Evolutionary conservation across 2,113 vertebrate species (phyloP), one percentile per base, ranked within the genome.

Genomic region (Rhinolophus ferrumequinum): DNA sequence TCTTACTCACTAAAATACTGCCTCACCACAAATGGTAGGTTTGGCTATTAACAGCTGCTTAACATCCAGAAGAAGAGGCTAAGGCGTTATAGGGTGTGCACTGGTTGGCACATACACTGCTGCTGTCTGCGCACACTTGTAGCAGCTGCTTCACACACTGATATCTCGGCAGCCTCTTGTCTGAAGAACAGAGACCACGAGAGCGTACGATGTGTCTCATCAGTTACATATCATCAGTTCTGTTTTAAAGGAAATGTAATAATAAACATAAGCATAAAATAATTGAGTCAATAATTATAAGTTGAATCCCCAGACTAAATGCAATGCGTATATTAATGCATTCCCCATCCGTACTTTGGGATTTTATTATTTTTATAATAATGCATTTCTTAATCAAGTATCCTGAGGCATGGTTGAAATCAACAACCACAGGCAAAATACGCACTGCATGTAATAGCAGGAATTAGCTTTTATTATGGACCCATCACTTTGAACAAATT

Each of bases 311-410:
- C 33, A 86, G 76, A 44, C 56, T n/a, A 80, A 81, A 69, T 8
- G 6, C 35, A 38, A 44, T 69, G 15, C 6, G 26, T 44, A 12
- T 7, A 38, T 54, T 72, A 77, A 52, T 28, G 81, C 2, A 80
- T 66, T 70, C 38, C 86, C 28, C 10, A 44, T 35, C 13, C 44
- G 1, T 70, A 66, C 41, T 77, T 82, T 21, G 22, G 16, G 14
- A 79, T 52, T 96, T 88, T 54, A 38, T 91, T 94, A 58, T 60
- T 96, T 85, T 81, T 26, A n/a, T 84, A 92, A 87, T 54, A 54
- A 47, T 70, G 38, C 2, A 5, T 35, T 66, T 90, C 75, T 93
- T 89, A 91, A 86, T 92, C 54, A 77, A 81, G 44, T 50, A 80
- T 93, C 10, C 69, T 70, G n/a, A 92, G 15, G 89, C 47, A 8